Evolutionary conservation across 2,888 invertebrate species (phyloP).

Genomic region (Leptarthrus brevirostris): DNA sequence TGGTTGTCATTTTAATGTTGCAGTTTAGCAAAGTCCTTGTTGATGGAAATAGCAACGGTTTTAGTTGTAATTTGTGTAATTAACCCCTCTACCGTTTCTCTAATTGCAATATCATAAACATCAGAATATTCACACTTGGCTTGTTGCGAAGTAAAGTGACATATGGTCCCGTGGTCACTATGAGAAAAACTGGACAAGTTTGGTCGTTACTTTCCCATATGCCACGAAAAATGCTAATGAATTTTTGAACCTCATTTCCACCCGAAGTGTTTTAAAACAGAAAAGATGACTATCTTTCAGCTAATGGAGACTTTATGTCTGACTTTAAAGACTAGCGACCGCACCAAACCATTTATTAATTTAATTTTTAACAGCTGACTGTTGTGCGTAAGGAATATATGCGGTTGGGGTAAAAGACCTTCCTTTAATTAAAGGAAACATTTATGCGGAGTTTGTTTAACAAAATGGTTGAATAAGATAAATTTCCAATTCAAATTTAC

Average conservation of each 20-base stretch:
- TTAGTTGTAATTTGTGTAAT: neutral
- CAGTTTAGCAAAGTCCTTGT: neutral
- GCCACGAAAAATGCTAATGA: slow-evolving; percentile 41
- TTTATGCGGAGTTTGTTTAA: too few relatives aligned
- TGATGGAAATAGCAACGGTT: too few relatives aligned
- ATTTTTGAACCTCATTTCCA: slow-evolving; percentile 32
- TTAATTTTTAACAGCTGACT: too few relatives aligned
- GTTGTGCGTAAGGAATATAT: too few relatives aligned
- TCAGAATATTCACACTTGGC: slow-evolving; percentile 50
- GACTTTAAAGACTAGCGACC: too few relatives aligned
- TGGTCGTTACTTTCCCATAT: slow-evolving; percentile 35
- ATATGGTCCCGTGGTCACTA: slow-evolving; percentile 38
- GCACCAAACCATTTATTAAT: too few relatives aligned
- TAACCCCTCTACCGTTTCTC: neutral
- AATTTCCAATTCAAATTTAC: too few relatives aligned
- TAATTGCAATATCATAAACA: slow-evolving; percentile 20
- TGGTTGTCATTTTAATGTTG: neutral
- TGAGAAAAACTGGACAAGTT: slow-evolving; percentile 14
- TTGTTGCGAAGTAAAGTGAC: slow-evolving; percentile 42
- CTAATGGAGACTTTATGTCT: slow-evolving; percentile 6
- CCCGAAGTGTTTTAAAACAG: neutral
- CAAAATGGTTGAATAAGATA: too few relatives aligned
- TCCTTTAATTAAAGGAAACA: too few relatives aligned
- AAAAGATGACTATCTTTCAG: slow-evolving; percentile 10
- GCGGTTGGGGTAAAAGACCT: too few relatives aligned